A percentile compares a stretch with the other conserved stretches of the same genome.
Evolutionary conservation across 2,113 vertebrate species (phyloP).

Genomic region (Actenoides lindsayi): DNA sequence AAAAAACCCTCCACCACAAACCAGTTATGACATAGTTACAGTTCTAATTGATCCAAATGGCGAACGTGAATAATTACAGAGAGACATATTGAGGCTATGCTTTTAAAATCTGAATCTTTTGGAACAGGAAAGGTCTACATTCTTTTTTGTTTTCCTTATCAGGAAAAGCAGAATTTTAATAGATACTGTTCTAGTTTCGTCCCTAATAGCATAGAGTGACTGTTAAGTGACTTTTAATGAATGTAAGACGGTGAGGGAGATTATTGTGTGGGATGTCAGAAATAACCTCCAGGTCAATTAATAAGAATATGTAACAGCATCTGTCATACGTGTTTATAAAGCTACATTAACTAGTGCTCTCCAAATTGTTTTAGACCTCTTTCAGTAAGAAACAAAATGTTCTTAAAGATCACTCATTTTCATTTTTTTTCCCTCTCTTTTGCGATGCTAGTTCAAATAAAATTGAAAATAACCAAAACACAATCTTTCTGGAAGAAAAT

Average conservation of each 20-base stretch:
- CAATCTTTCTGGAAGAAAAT: not conserved
- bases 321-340: not conserved
- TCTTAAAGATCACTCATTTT: not conserved
- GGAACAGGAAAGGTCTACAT: not conserved
- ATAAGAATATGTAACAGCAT: not conserved
- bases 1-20: not conserved
- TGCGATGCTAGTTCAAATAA: not conserved
- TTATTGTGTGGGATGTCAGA: not conserved
- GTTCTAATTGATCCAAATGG: not conserved
- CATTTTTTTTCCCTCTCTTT: not conserved
- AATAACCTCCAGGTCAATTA: not conserved
- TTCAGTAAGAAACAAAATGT: not conserved
- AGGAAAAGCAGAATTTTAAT: not conserved
- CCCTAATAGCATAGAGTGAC: not conserved
- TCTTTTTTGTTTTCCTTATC: not conserved
- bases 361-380: not conserved
- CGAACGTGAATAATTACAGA: not conserved
- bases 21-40: not conserved
- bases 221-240: not conserved
- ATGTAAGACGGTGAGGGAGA: not conserved
- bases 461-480: conserved; percentile 21
- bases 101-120: not conserved
- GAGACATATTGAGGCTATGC: not conserved
- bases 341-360: not conserved
- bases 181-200: not conserved